Percentiles rank a stretch among this genome's conserved stretches.
Evolutionary conservation across 2,888 invertebrate genomes (phyloP).

Genomic region (Tillus elongatus): DNA sequence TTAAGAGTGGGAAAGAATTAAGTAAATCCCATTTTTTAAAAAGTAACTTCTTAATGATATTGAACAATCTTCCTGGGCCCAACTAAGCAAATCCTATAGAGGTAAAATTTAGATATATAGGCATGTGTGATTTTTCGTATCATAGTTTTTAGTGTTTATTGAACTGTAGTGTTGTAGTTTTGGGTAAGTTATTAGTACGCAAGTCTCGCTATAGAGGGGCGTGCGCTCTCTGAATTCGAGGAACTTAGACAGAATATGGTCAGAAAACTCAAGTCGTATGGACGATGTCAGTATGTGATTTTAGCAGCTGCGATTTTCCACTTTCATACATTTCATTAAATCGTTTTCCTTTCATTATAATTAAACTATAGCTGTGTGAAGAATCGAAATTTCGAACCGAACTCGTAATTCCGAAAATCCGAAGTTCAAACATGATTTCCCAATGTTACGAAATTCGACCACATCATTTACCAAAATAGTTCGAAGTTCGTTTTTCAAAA

Average conservation of each 20-base stretch:
- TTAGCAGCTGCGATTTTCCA: no score
- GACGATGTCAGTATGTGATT: slow-evolving; percentile 20
- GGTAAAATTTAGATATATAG: slow-evolving; percentile 31
- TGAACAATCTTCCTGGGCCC: slow-evolving; percentile 46
- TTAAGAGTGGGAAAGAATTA: no score
- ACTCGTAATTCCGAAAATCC: no score
- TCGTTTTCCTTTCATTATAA: no score
- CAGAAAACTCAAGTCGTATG: slow-evolving; percentile 16
- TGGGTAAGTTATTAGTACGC: slow-evolving; percentile 25
- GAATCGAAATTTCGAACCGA: no score
- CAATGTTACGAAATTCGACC: no score
- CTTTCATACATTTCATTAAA: no score
- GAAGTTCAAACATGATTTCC: no score
- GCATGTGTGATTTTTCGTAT: slow-evolving; percentile 44
- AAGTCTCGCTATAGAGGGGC: slow-evolving; percentile 16
- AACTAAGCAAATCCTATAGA: slow-evolving; percentile 41
- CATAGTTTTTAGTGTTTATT: slow-evolving; percentile 39
- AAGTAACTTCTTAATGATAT: slow-evolving; percentile 28
- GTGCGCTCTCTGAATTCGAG: slow-evolving; percentile 13
- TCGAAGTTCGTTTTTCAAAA: no score
- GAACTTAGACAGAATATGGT: slow-evolving; percentile 13
- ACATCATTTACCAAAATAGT: no score
- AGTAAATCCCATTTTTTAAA: slow-evolving; percentile 9
- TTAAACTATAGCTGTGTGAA: no score
- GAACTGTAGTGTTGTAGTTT: slow-evolving; percentile 32